phyloP scores from a whole-genome alignment of 2,113 vertebrate genomes.

The Lepisosteus osseus region DNA sequence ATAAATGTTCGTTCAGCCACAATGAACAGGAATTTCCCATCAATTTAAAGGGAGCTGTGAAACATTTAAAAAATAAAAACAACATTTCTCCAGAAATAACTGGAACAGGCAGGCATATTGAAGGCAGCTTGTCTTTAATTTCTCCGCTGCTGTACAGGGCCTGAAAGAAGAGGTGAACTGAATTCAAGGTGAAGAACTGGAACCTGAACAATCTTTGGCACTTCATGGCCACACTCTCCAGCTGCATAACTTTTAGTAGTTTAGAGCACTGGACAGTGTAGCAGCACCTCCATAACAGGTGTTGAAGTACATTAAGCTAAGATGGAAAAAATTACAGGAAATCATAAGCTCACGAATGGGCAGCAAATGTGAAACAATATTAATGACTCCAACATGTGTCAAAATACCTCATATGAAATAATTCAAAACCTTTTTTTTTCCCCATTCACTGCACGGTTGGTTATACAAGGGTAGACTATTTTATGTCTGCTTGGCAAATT shows the following conservation, averaged over 20 bases:
- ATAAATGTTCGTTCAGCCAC: background rate
- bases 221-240: background rate
- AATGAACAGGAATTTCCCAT: background rate
- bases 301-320: background rate
- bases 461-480: too few relatives aligned
- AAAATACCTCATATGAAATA: background rate
- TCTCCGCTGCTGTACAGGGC: background rate
- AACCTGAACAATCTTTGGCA: background rate
- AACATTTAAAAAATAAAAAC: too few relatives aligned
- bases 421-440: background rate
- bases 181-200: background rate
- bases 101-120: background rate
- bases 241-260: background rate
- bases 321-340: constrained; percentile 4
- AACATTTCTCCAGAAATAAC: background rate
- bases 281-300: constrained; percentile 13
- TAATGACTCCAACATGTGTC: constrained; percentile 11
- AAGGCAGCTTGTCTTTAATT: background rate
- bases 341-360: background rate
- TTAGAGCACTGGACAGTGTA: background rate
- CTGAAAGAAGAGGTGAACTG: background rate
- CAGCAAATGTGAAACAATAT: constrained; percentile 19
- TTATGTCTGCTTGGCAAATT: too few relatives aligned
- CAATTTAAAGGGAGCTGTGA: too few relatives aligned
- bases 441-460: background rate